These are phyloP conservation scores for Notiomystis cincta DNA, from an alignment of 2,113 vertebrate genomes.

Conservation along the genomic window DNA sequence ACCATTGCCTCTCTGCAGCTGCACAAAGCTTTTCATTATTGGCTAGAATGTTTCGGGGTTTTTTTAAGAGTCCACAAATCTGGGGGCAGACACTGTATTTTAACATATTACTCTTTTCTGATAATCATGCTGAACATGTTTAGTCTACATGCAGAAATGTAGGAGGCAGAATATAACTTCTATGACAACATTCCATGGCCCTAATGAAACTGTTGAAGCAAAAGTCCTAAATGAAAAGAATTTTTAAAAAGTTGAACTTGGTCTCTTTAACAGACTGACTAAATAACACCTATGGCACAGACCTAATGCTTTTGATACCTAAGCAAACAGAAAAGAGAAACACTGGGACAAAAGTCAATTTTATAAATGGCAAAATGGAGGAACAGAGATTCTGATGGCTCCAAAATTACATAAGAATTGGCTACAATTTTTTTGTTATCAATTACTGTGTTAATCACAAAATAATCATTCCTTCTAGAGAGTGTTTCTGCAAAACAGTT, in stretches of 20 bases:
- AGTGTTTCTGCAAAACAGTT: not conserved
- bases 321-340: not conserved
- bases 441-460: not conserved
- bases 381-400: not conserved
- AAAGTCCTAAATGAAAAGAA: not conserved
- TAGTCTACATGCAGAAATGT: not conserved
- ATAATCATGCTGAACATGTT: not conserved
- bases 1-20: not conserved
- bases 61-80: not conserved
- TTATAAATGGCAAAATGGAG: not conserved
- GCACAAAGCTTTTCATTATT: not conserved
- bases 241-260: not conserved
- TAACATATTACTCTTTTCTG: not conserved
- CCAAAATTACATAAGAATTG: not conserved
- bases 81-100: not conserved
- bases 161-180: not conserved
- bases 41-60: not conserved
- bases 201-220: too few relatives aligned
- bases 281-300: not conserved
- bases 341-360: not conserved
- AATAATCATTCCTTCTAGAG: not conserved
- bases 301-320: not conserved
- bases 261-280: not conserved
- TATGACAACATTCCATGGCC: not conserved
- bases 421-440: not conserved